Base-by-base conservation (phyloP, 2,888 invertebrate species). In the Byasa hedistus region DNA sequence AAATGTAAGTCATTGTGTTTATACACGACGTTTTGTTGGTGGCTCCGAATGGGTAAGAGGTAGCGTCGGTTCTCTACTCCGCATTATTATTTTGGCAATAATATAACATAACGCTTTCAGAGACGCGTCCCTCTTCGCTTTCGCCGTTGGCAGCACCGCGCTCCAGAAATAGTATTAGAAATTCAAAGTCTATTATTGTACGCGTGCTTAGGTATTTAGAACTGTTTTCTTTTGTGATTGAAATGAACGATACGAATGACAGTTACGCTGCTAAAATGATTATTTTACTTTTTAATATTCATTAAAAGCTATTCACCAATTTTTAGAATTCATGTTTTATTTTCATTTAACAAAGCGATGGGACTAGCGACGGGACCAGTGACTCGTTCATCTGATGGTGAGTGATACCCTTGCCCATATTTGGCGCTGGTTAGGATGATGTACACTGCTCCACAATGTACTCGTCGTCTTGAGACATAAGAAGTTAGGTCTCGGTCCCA, bases 11-110 rank as follows among this genome's bases (percentile, higher is more conserved):
- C 70, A 69, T 70, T 69, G 66, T 66, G 52, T 55, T 48, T 22
- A 12, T 39, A 17, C n/a, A 27, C n/a, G 19, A 2, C 48, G 60
- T 44, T 55, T 27, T 59, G 54, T 44, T 21, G 62, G 54, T 62
- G 57, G 44, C 52, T 55, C 51, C 61, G 68, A 58, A 62, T 60
- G 56, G 64, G 62, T 55, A 64, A 59, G 57, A 57, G 54, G 21
- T 61, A 22, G 54, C 74, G 78, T 10, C 10, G 8, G 8, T 77
- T 82, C 79, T 82, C 79, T 81, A 77, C 74, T 81, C 76, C 63
- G 71, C 79, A 76, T 81, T 86, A 83, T 85, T 85, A 86, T 87
- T 87, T 87, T 86, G 85, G 84, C 84, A 87, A 86, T 86, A 87
- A 84, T 85, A 85, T 85, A 76, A 79, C 79, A 54, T 80, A 81